Conservation (phyloP, 1,140 invertebrate species). For the Drosophila ficusphila region DNA sequence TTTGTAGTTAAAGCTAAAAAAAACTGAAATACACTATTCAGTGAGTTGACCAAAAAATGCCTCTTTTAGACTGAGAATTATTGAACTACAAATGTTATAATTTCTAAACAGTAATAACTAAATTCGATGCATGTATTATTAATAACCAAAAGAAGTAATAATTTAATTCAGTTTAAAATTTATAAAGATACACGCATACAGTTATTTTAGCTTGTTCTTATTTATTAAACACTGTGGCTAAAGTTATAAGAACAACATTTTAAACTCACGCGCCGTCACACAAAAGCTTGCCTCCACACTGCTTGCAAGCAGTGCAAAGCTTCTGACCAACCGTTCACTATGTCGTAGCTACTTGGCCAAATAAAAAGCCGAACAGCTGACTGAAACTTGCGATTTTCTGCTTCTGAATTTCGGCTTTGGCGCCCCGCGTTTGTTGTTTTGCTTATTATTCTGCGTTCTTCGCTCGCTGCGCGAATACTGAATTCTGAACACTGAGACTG, state of each 20-base stretch:
- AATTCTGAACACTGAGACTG: constrained; percentile 42
- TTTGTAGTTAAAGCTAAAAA: neutral
- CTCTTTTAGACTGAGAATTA: too few species aligned
- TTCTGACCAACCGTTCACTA: constrained; percentile 11
- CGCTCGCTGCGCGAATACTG: constrained; percentile 54
- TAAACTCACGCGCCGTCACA: neutral
- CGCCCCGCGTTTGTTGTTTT: constrained; percentile 53
- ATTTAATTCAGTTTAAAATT: too few species aligned
- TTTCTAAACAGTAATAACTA: too few species aligned
- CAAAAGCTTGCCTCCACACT: neutral
- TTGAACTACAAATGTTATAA: too few species aligned
- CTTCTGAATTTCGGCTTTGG: constrained; percentile 49
- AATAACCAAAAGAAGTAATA: too few species aligned
- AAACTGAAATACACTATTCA: too few species aligned
- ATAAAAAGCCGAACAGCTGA: constrained; percentile 21
- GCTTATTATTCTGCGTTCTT: constrained; percentile 66
- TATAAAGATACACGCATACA: too few species aligned
- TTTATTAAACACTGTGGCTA: too few species aligned
- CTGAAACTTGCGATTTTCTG: constrained; percentile 41
- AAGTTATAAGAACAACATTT: too few species aligned
- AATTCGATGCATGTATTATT: too few species aligned
- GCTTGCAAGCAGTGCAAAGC: constrained; percentile 34
- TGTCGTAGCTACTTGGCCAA: neutral
- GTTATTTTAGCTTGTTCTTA: too few species aligned
- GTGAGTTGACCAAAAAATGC: too few species aligned